A percentile compares a stretch with the other conserved stretches of the same genome.
Conservation (phyloP, 2,113 vertebrate genomes). For the Cygnus atratus region DNA sequence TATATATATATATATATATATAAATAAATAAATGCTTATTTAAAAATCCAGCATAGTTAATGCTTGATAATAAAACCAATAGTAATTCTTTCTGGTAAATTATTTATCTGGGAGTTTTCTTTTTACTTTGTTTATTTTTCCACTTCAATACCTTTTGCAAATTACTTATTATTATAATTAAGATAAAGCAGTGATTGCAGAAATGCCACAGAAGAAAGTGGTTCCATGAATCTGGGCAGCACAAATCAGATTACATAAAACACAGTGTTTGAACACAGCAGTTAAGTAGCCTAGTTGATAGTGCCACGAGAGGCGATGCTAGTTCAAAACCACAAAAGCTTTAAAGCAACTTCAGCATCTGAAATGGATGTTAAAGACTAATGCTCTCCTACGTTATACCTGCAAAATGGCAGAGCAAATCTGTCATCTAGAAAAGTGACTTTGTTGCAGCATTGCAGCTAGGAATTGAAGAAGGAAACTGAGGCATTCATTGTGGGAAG, state of each 20-base stretch:
- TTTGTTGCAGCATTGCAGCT: neutral
- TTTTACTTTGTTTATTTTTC: constrained; percentile 20
- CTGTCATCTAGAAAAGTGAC: neutral
- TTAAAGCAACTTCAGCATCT: neutral
- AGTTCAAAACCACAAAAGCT: neutral
- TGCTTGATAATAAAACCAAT: neutral
- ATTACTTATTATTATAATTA: neutral
- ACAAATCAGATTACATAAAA: neutral
- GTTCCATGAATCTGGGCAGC: neutral
- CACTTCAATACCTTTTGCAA: neutral
- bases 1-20: no score
- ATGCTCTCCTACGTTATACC: neutral
- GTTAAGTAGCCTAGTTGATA: fast-evolving
- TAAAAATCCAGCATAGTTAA: neutral
- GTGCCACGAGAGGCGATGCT: neutral
- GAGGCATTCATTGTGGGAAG: neutral
- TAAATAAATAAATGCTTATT: neutral
- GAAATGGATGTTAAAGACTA: neutral
- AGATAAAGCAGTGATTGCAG: neutral
- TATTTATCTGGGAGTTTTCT: neutral
- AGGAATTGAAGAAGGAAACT: neutral
- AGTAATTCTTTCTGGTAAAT: neutral
- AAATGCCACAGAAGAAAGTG: neutral
- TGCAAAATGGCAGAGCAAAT: neutral
- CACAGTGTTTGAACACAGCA: neutral